Base-by-base conservation (phyloP, 2,797 vertebrate species). In the Sphenodon punctatus region DNA sequence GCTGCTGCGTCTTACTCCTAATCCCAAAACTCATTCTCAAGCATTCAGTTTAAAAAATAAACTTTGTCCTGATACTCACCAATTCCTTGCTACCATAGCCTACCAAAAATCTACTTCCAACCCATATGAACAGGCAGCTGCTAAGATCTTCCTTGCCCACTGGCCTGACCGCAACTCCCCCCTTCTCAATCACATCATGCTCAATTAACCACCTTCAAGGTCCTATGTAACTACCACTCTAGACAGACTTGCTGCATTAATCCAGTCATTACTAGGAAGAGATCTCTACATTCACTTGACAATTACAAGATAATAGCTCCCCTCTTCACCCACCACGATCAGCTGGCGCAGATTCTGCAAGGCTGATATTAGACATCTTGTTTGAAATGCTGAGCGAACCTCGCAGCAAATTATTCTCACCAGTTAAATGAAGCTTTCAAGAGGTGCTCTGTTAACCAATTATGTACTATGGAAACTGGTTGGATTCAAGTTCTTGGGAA, bases 391-490 rank as follows among this genome's bases (percentile, higher is more conserved):
- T 67, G 39, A 83, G 59, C 38, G 73, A 51, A 73, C 34, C 15
- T 49, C 11, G 27, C 39, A 30, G 41, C 1, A 2, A 43, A 30
- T 71, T 39, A n/a, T 25, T 51, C 36, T 69, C n/a, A 25, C 12
- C 38, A 81, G 27, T n/a, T 63, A 59, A 74, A 46, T 2, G 3
- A 3, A 17, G 7, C 43, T 78, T 81, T 85, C 42, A 22, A 25
- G 43, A 55, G 9, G 6, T 46, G 34, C 17, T 17, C 30, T 61
- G 53, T 8, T 38, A 82, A 22, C 25, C 3, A 4, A 34, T 12
- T 55, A 13, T 2, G 0, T 2, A 13, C 25, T 39, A 32, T 30
- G 6, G 39, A 19, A 76, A 6, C 2, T 2, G 1, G 27, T 23
- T 38, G 46, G 46, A 41, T 2, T 41, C 64, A 68, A 85, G 2